Conservation (phyloP, 2,888 invertebrate species). For the Pimpla rufipes region DNA sequence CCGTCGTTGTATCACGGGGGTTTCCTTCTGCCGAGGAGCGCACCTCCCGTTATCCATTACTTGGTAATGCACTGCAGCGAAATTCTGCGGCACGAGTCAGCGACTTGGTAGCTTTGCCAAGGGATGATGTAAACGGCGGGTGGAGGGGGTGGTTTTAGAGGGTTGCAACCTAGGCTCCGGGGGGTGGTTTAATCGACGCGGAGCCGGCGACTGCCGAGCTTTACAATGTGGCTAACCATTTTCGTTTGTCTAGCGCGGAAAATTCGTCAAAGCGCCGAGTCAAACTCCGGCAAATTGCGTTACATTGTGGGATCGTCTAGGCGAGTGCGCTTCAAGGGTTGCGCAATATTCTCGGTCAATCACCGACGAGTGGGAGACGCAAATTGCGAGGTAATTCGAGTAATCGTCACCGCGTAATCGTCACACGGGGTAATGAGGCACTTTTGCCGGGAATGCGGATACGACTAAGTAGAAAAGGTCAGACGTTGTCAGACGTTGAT, state of each 20-base stretch:
- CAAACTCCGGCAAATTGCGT: not conserved
- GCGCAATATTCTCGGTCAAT: not conserved
- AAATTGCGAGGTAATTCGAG: not conserved
- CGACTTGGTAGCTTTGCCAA: slow-evolving; percentile 36
- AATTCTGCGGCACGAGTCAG: slow-evolving; percentile 57
- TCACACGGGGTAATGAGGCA: too few species aligned
- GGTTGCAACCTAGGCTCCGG: not conserved
- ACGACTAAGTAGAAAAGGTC: too few species aligned
- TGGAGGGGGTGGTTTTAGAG: slow-evolving; percentile 20
- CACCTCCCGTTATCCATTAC: slow-evolving; percentile 51
- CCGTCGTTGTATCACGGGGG: slow-evolving; percentile 11
- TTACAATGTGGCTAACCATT: slow-evolving; percentile 14
- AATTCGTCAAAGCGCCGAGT: slow-evolving; percentile 11
- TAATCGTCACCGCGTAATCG: not conserved
- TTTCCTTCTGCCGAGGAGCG: slow-evolving; percentile 29
- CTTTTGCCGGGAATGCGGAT: too few species aligned
- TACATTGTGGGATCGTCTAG: not conserved
- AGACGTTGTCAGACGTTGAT: too few species aligned
- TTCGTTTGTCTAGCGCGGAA: slow-evolving; percentile 13
- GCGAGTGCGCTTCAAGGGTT: not conserved
- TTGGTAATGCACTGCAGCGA: slow-evolving; percentile 58
- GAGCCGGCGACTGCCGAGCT: not conserved
- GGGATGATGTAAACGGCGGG: slow-evolving; percentile 19
- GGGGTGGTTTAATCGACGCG: not conserved
- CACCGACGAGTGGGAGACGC: not conserved